Evolutionary conservation across 2,113 vertebrate genomes (phyloP).

Genomic region (Thinocorus orbignyianus): DNA sequence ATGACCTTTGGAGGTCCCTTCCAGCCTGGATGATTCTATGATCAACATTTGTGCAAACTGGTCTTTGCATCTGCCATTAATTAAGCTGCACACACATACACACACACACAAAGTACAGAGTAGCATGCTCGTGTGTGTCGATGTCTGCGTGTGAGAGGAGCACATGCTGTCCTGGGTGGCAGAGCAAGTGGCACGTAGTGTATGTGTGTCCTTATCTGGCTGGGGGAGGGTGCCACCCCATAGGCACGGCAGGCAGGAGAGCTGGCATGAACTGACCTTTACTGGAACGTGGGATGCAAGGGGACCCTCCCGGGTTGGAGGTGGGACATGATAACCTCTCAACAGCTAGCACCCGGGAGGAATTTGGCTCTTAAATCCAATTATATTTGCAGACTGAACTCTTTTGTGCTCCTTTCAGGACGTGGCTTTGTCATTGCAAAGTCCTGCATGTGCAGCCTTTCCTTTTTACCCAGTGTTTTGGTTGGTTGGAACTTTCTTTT

Average conservation of each 20-base stretch:
- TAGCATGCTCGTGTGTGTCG: rapidly evolving
- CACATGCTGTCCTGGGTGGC: rapidly evolving
- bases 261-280: rapidly evolving
- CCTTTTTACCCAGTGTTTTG: background rate
- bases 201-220: rapidly evolving
- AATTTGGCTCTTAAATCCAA: background rate
- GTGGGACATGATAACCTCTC: background rate
- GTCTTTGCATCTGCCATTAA: background rate
- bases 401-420: background rate
- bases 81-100: background rate
- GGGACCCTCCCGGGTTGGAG: background rate
- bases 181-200: background rate
- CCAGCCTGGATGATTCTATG: too few relatives aligned
- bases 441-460: background rate
- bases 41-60: rapidly evolving
- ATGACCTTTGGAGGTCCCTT: too few relatives aligned
- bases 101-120: background rate
- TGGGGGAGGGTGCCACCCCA: background rate
- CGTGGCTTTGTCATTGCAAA: rapidly evolving
- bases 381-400: background rate
- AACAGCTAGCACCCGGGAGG: background rate
- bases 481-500: background rate
- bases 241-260: rapidly evolving
- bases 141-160: rapidly evolving
- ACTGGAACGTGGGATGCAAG: background rate